phyloP scores from a whole-genome alignment of 2,797 vertebrate species.

The Bradypodion ventrale region DNA sequence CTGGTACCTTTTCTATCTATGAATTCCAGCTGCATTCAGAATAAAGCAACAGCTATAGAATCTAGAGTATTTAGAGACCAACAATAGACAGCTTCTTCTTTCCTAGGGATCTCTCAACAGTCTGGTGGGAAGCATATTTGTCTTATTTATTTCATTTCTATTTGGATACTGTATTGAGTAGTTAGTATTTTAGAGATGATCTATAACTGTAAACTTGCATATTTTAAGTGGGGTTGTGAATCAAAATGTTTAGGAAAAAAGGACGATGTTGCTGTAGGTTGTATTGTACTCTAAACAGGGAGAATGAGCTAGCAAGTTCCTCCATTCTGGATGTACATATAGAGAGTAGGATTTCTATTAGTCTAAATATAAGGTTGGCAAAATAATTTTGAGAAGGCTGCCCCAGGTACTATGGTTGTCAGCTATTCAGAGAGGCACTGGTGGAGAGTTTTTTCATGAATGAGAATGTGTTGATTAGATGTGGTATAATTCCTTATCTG shows the following conservation, averaged over 20 bases:
- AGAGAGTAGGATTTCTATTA: too few relatives aligned
- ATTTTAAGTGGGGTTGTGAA: not conserved
- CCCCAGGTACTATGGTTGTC: not conserved
- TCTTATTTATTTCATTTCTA: not conserved
- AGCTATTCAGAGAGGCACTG: not conserved
- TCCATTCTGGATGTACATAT: not conserved
- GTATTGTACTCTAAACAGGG: not conserved
- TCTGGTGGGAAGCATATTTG: not conserved
- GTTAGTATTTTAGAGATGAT: not conserved
- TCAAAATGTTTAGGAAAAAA: not conserved
- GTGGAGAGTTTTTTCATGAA: not conserved
- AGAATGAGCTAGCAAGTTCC: not conserved
- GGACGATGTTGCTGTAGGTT: not conserved
- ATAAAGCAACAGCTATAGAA: not conserved
- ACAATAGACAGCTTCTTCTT: not conserved
- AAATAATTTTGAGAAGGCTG: not conserved
- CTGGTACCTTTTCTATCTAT: conserved; percentile 19
- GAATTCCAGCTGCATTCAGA: not conserved
- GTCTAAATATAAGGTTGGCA: too few relatives aligned
- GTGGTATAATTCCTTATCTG: not conserved
- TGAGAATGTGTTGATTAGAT: not conserved
- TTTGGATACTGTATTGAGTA: not conserved
- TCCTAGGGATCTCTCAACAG: not conserved
- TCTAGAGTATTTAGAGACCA: conserved; percentile 14
- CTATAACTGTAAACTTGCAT: not conserved